Evolutionary conservation across 2,113 vertebrate species (phyloP), one percentile per base, ranked within the genome.

Genomic region (Petroica traversi): DNA sequence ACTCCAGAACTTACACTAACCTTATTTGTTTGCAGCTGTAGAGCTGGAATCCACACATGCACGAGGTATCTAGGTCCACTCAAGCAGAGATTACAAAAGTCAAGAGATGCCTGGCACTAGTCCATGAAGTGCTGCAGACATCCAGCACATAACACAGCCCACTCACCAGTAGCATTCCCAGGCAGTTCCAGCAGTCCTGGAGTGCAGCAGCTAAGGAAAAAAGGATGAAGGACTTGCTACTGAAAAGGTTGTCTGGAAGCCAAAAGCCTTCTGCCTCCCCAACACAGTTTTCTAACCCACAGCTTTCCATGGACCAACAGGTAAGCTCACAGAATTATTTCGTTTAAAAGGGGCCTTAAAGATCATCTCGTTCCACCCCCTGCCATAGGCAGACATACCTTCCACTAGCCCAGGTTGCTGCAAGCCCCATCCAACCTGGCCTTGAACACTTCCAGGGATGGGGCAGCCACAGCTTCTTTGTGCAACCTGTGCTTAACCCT

Each of bases 71-170:
- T 45, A 77, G 77, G 89, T 87, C 94, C 74, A 78, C 93, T 95
- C 94, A 80, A 86, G 89, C 80, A 94, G 83, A 93, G 93, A 95
- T 95, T 92, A 96, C 76, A 85, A 81, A 78, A 95, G 78, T 92
- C 87, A 95, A 96, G 93, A 96, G 89, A 89, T 89, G 77, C 66
- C 94, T 92, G 89, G 94, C 95, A 91, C 45, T 28, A 33, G 52
- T 75, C 91, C 96, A 87, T 15, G 23, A 75, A 45, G 73, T 2
- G 43, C 84, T 93, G n/a, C 80, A 91, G 77, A 34, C 87, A 81
- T 45, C 41, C 89, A 89, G 87, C 77, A 86, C 17, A 6, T 41
- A 94, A 76, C 36, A 43, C 71, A 25, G 61, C 57, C 85, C 40
- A 48, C 79, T 93, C 89, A 73, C 59, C 51, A 77, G 46, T 4